phyloP scores from a whole-genome alignment of 2,888 invertebrate genomes.

The Pseudeuparius sepicola region DNA sequence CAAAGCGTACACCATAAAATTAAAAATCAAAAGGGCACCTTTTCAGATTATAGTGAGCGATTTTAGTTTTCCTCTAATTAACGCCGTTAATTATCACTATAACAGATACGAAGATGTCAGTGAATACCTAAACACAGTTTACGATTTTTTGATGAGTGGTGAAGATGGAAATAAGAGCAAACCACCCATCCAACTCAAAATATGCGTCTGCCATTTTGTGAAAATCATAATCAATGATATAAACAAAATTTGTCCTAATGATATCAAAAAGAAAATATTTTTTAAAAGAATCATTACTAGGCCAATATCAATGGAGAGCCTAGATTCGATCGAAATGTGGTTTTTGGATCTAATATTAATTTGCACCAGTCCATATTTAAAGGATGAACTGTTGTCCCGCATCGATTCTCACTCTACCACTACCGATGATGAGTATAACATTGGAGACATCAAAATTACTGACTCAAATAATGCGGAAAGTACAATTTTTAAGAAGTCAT shows the following conservation, averaged over 20 bases:
- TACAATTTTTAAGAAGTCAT: no score
- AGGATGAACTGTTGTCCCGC: no score
- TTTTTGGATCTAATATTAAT: no score
- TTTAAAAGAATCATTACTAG: no score
- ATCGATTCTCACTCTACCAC: no score
- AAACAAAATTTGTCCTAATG: conserved; percentile 2
- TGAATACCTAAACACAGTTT: conserved; percentile 3
- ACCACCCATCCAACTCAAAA: conserved; percentile 1
- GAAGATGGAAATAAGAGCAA: background rate
- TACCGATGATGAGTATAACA: no score
- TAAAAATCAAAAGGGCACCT: conserved; percentile 2
- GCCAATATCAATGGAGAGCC: no score
- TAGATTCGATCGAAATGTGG: no score
- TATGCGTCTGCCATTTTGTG: conserved; percentile 7
- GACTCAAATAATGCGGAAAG: no score
- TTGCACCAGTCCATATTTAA: no score
- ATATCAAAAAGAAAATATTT: no score
- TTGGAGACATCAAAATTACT: no score
- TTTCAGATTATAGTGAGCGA: conserved; percentile 7
- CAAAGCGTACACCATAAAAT: background rate
- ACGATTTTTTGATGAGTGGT: conserved; percentile 1
- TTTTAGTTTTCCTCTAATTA: conserved; percentile 9
- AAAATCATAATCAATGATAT: conserved; percentile 8
- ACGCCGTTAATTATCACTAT: conserved; percentile 4
- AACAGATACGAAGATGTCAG: conserved; percentile 7